These are phyloP conservation scores for Cosmorhoe ocellata DNA, from an alignment of 2,888 invertebrate genomes.

Conservation along the genomic window DNA sequence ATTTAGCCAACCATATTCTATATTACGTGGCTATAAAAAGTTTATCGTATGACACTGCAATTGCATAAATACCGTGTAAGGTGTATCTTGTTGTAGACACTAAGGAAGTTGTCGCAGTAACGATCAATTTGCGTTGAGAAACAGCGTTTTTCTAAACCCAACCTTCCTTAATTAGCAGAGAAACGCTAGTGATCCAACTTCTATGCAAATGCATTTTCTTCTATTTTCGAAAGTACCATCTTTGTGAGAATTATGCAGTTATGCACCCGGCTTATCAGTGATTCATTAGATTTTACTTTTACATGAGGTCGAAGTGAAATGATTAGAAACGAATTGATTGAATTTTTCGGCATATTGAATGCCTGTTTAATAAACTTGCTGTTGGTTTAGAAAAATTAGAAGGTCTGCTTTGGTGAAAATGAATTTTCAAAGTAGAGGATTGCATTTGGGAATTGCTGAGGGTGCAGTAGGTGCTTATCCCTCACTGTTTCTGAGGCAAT, in stretches of 20 bases:
- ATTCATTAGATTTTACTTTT: slow-evolving; percentile 49
- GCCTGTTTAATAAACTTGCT: slow-evolving; percentile 8
- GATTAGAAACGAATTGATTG: slow-evolving; percentile 18
- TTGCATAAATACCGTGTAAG: slow-evolving; percentile 22
- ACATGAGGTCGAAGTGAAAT: slow-evolving; percentile 30
- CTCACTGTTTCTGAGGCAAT: no score
- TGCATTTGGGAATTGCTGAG: no score
- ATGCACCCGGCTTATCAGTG: slow-evolving; percentile 39
- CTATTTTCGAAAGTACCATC: slow-evolving; percentile 66
- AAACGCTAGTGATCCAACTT: slow-evolving; percentile 63
- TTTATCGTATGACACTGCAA: slow-evolving; percentile 1
- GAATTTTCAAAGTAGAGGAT: not conserved
- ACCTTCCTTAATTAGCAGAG: slow-evolving; percentile 73
- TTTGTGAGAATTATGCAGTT: slow-evolving; percentile 49
- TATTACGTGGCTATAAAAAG: slow-evolving; percentile 9
- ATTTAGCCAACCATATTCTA: no score
- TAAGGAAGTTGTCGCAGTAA: slow-evolving; percentile 61
- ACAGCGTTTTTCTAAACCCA: slow-evolving; percentile 54
- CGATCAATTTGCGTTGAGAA: slow-evolving; percentile 63
- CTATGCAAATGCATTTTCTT: slow-evolving; percentile 73
- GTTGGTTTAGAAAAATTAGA: not conserved
- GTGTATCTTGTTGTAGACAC: not conserved
- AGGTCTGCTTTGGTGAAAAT: not conserved
- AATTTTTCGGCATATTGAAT: slow-evolving; percentile 16
- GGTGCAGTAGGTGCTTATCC: no score